These are phyloP conservation scores for Atherinosoma microstoma DNA, from an alignment of 2,797 vertebrate species.

Conservation along the genomic window DNA sequence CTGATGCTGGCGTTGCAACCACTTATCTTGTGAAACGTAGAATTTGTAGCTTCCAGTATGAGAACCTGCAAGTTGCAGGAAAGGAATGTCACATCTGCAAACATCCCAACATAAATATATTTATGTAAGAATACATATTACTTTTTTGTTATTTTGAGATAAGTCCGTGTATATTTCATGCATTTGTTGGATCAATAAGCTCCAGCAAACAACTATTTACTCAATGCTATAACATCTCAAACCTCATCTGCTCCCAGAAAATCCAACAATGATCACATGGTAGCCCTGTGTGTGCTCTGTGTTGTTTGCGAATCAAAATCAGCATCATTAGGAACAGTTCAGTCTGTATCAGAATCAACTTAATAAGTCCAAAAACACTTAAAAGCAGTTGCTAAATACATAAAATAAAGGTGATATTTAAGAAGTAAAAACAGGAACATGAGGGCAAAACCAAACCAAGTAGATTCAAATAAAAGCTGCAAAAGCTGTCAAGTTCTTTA, in stretches of 20 bases:
- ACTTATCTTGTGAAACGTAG: slow-evolving; percentile 22
- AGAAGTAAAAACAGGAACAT: background rate
- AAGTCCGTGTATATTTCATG: background rate
- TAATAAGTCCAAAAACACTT: background rate
- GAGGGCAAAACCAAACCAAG: background rate
- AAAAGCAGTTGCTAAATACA: background rate
- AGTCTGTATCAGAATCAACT: no score
- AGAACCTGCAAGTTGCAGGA: background rate
- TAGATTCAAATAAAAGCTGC: background rate
- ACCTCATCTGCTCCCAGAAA: background rate
- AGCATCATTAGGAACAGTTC: background rate
- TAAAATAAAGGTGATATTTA: background rate
- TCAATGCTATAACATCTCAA: background rate
- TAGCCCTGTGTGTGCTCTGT: no score
- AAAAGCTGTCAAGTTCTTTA: background rate
- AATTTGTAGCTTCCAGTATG: background rate
- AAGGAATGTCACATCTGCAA: no score
- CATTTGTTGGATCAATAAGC: background rate
- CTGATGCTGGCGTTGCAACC: background rate
- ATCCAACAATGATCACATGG: background rate
- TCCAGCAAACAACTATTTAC: no score
- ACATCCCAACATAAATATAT: background rate
- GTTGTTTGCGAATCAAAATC: no score
- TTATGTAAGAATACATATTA: no score
- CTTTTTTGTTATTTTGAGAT: background rate